Base-by-base conservation (phyloP, 2,888 invertebrate genomes). In the Cryptus armator region DNA sequence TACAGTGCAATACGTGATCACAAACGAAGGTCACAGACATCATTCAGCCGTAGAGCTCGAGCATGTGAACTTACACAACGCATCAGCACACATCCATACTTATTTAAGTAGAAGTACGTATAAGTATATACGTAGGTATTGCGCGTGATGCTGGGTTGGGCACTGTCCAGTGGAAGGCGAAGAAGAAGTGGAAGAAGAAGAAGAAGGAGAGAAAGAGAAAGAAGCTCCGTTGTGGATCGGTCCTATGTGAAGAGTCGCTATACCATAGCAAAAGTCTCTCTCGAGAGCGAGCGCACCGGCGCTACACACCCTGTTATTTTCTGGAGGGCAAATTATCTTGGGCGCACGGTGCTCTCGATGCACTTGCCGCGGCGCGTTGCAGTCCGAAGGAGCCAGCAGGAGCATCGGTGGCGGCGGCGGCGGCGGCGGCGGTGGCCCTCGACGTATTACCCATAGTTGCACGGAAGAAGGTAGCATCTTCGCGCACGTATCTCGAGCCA, bases 401-500 rank as follows among this genome's bases (percentile, higher is more conserved):
- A 67, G 67, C 53, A 88, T 89, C 87, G 77, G 89, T 59, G 80
- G 51, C 83, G 70, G 75, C 82, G 37, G 59, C 64, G 56, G 67
- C 51, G 88, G 89, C 87, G 77, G 89, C 51, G 80, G 51, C 83
- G 75, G 75, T 64, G 64, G 75, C 64, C 48, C 75, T 48, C 75
- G 48, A 75, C 75, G 75, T 75, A 75, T 75, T 75, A 86, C 68
- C 88, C 87, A 86, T 89, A 89, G 91, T 90, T 90, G 91, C 89
- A 91, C 91, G 88, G 91, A 92, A 92, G 91, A 92, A 92, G 84
- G 92, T 92, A 92, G 92, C 91, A 91, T 91, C 89, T 92, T 92
- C 91, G 92, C 91, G 92, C 92, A 92, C 92, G 92, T 92, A 92
- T 92, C 92, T 91, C 89, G 90, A 92, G 88, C 92, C 91, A 92